Base-by-base conservation (phyloP, 2,113 vertebrate species). In the Oxyura jamaicensis region DNA sequence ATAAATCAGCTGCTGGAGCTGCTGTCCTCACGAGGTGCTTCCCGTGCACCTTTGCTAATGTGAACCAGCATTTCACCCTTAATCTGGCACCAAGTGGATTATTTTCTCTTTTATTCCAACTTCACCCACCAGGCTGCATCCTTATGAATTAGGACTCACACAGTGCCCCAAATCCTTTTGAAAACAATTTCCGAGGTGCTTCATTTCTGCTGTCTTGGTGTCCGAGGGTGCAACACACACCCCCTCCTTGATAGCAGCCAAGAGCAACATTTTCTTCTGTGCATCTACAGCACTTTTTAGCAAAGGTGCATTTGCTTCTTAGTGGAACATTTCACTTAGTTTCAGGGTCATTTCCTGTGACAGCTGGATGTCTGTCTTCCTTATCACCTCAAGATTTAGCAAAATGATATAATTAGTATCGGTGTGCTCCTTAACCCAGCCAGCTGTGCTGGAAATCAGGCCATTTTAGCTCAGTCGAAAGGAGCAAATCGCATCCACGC, bases 331-430 rank as follows among this genome's bases (percentile, higher is more conserved):
- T 93, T 94, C 84, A 7, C 91, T 91, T 56, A 14, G 66, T 96
- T 95, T 91, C 90, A 66, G 95, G 94, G 94, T 96, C 96, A 94
- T 84, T 96, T 95, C 94, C 93, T 89, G 83, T 80, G 86, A 69
- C 93, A 93, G 83, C 69, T 94, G 67, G 67, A 44, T 89, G 94
- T 91, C 93, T 93, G 62, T 94, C 95, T 92, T 80, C 92, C 92
- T 94, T 83, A 93, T 63, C 96, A 95, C 80, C 80, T 95, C 94
- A 87, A 72, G 94, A 91, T 96, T 97, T 91, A 86, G 87, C 2
- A 1, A 82, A 91, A 74, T 87, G 77, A 50, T 95, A 66, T 87
- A 83, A 97, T 95, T 92, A 93, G 86, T 83, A 3, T 29, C 16
- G 74, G 52, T 93, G 95, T 95, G 88, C 92, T 95, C 97, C 90